phyloP scores from a whole-genome alignment of 2,113 vertebrate species.

The Gopherus evgoodei region DNA sequence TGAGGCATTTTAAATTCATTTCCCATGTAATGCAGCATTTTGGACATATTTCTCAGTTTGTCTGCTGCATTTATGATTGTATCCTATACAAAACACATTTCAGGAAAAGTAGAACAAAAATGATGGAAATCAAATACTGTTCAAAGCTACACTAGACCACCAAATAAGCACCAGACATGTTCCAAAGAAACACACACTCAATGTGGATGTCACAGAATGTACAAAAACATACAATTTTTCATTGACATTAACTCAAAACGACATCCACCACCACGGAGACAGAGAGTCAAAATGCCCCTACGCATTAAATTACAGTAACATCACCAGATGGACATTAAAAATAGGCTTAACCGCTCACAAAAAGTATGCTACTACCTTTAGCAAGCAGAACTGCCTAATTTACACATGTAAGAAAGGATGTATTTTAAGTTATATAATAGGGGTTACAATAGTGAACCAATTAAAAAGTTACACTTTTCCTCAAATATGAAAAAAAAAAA shows the following conservation, averaged over 20 bases:
- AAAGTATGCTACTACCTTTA: background rate
- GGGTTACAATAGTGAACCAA: background rate
- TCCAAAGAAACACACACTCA: background rate
- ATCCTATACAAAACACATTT: background rate
- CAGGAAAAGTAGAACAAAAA: background rate
- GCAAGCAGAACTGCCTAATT: rapidly evolving
- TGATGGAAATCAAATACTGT: background rate
- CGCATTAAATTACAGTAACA: background rate
- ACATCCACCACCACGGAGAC: background rate
- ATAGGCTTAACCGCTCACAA: background rate
- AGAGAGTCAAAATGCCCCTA: background rate
- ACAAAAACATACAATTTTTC: background rate
- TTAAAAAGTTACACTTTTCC: background rate
- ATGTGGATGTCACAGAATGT: background rate
- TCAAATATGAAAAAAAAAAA: background rate
- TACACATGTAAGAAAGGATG: background rate
- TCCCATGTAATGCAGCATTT: background rate
- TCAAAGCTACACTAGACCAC: background rate
- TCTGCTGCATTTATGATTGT: background rate
- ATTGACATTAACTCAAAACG: background rate
- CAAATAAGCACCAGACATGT: background rate
- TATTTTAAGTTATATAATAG: background rate
- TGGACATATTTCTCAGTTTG: background rate
- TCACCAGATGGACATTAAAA: constrained; percentile 9
- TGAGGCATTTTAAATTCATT: background rate